Evolutionary conservation across 2,888 invertebrate species (phyloP).

Genomic region (Lepidochitona cinerea): DNA sequence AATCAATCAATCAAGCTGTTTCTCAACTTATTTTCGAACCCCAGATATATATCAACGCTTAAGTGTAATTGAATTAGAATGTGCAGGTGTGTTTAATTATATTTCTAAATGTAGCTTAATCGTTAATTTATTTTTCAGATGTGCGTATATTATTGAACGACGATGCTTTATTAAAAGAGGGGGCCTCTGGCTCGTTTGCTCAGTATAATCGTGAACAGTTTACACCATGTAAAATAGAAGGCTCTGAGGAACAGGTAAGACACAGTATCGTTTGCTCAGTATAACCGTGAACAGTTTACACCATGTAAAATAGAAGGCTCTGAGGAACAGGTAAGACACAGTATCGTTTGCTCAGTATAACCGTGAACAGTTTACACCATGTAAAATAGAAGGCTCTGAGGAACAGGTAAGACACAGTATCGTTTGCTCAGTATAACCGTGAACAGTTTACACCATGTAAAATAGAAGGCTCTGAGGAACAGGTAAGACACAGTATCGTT

Average conservation of each 20-base stretch:
- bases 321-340: slow-evolving; percentile 78
- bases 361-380: slow-evolving; percentile 99
- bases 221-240: slow-evolving; percentile 95
- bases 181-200: slow-evolving; percentile 96
- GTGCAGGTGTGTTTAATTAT: no score
- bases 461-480: slow-evolving; percentile 89
- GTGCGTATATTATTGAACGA: slow-evolving; percentile 82
- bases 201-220: slow-evolving; percentile 99
- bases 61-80: no score
- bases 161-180: slow-evolving; percentile 95
- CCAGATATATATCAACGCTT: no score
- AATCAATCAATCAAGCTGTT: no score
- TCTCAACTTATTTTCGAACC: no score
- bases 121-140: slow-evolving; percentile 66
- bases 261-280: not conserved
- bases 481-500: slow-evolving; percentile 75
- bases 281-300: slow-evolving; percentile 98
- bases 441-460: slow-evolving; percentile 98
- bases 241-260: slow-evolving; percentile 82
- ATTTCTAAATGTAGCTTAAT: no score
- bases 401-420: slow-evolving; percentile 74
- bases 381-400: slow-evolving; percentile 91
- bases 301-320: slow-evolving; percentile 94
- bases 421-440: slow-evolving; percentile 78
- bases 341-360: slow-evolving; percentile 72